Percentiles rank a stretch among this genome's conserved stretches.
Conservation (phyloP, 1,140 invertebrate species). For the Lethocerus indicus region DNA sequence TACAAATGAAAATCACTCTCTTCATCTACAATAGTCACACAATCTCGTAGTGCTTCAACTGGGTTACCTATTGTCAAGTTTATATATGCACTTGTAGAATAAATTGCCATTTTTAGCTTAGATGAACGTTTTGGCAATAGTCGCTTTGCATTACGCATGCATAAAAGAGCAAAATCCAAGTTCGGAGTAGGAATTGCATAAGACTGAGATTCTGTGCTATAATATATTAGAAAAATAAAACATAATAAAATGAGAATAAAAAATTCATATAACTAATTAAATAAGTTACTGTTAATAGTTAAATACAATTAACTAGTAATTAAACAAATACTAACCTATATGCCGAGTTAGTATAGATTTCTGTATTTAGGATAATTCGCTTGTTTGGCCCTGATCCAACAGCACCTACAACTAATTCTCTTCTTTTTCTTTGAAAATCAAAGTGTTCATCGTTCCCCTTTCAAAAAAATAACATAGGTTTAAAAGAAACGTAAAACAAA, state of each 20-base stretch:
- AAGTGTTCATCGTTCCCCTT: constrained; percentile 45
- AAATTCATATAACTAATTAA: constrained; percentile 3
- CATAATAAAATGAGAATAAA: constrained; percentile 1
- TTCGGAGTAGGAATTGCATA: constrained; percentile 70
- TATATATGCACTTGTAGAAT: constrained; percentile 67
- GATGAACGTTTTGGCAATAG: constrained; percentile 9
- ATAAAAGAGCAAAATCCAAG: constrained; percentile 78
- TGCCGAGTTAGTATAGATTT: constrained; percentile 35
- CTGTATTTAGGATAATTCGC: constrained; percentile 43
- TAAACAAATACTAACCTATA: constrained; percentile 25
- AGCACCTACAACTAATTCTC: constrained; percentile 41
- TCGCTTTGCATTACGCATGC: constrained; percentile 66
- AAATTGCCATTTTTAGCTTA: constrained; percentile 29
- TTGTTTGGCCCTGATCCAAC: constrained; percentile 39
- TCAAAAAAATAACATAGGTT: constrained; percentile 26
- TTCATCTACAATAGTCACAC: constrained; percentile 48
- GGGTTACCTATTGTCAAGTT: constrained; percentile 72
- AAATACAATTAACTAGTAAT: neutral
- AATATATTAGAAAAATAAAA: constrained; percentile 18
- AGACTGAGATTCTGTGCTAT: constrained; percentile 39
- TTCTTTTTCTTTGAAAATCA: constrained; percentile 37
- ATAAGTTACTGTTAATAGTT: constrained; percentile 3
- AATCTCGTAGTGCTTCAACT: constrained; percentile 48
- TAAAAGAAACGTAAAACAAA: too few relatives aligned
- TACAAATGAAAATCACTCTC: constrained; percentile 44